phyloP scores from a whole-genome alignment of 2,888 invertebrate species.

The Lamproptera curius region DNA sequence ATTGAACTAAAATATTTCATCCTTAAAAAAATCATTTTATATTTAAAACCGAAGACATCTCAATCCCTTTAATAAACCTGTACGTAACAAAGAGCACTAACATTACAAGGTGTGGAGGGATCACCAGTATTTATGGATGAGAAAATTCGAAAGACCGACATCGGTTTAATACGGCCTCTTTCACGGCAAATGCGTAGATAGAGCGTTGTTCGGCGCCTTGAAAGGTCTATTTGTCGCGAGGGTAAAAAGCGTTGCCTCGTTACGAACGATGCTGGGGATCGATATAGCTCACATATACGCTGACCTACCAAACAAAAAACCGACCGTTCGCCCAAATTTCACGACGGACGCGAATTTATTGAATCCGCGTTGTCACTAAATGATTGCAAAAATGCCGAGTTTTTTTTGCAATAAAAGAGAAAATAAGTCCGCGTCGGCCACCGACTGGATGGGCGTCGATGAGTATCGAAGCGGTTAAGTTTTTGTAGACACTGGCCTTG shows the following conservation, averaged over 20 bases:
- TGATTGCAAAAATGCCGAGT: too few species aligned
- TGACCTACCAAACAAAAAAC: conserved; percentile 26
- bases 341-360: conserved; percentile 10
- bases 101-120: too few species aligned
- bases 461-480: too few species aligned
- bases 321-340: conserved; percentile 24
- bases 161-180: conserved; percentile 17
- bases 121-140: not conserved
- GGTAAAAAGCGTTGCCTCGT: conserved; percentile 39
- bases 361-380: too few species aligned
- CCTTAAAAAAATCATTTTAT: too few species aligned
- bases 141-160: conserved; percentile 13
- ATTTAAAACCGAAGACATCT: not conserved
- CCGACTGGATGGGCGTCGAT: too few species aligned
- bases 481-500: too few species aligned
- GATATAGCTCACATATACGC: conserved; percentile 32
- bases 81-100: too few species aligned
- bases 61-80: not conserved
- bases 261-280: conserved; percentile 32
- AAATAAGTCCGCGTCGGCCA: too few species aligned
- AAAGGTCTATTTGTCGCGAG: conserved; percentile 45
- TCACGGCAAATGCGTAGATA: conserved; percentile 28
- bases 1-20: too few species aligned
- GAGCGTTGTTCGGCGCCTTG: conserved; percentile 30
- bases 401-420: too few species aligned